Base-by-base conservation (phyloP, 1,140 invertebrate species). In the Ptiloglossa arizonensis region DNA sequence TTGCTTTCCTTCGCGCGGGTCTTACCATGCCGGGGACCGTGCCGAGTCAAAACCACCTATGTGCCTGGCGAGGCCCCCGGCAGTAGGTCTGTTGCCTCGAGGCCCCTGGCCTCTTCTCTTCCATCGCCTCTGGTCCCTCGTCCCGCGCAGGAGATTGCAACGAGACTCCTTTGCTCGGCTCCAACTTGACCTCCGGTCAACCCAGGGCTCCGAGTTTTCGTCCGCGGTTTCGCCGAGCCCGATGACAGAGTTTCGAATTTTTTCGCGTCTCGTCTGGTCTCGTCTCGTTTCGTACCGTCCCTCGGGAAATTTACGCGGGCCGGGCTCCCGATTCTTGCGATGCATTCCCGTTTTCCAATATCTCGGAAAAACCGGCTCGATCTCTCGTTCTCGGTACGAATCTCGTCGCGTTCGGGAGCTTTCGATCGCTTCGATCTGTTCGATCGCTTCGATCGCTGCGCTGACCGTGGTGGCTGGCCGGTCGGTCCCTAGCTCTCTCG, bases 21-120 rank as follows among this genome's bases (percentile, higher is more conserved):
- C 72, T 74, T 77, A 67, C 74, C 66, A 63, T 69, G 81, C 70
- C 71, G 66, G 56, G 60, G 56, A 69, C 75, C 74, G 57, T 75
- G 78, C 59, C 84, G 80, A 88, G 85, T 86, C 86, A 87, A 87
- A 89, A 89, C 85, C 87, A 86, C 83, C 87, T 87, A 87, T 87
- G 86, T 81, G 82, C 80, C 75, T 70, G 82, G 76, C 79, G 71
- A 75, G 86, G 86, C 84, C 86, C 82, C 83, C 82, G 88, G 87
- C 88, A 87, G 83, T 86, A 84, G 88, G 85, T 88, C 87, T 69
- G 64, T 82, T 78, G 82, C 86, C 85, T 86, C 82, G 71, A 76
- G 83, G 77, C 62, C 78, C 74, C 80, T 62, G 69, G 50, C 77
- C 74, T 83, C 81, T 85, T 64, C 46, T 72, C 29, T 29, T 52